A percentile compares a stretch with the other conserved stretches of the same genome.
phyloP scores from a whole-genome alignment of 2,888 invertebrate genomes.

The Rhabditoides inermis region DNA sequence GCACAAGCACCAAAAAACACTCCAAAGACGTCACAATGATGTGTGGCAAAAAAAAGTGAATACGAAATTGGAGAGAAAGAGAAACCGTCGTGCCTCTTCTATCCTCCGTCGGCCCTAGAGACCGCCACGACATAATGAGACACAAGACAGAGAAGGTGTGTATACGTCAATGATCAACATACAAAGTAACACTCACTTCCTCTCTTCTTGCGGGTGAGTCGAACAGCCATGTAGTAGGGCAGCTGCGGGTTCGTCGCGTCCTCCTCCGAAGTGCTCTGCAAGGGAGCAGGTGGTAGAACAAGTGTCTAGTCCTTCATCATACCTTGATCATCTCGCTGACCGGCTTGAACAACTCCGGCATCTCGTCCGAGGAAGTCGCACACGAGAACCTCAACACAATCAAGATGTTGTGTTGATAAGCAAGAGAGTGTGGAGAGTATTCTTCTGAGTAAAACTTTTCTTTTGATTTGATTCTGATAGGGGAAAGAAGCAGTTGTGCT shows the following conservation, averaged over 20 bases:
- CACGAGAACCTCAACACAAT: conserved; percentile 37
- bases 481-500: neutral
- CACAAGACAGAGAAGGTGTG: neutral
- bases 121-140: neutral
- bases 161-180: neutral
- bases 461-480: no score
- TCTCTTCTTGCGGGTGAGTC: conserved; percentile 39
- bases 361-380: conserved; percentile 60
- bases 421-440: no score
- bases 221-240: conserved; percentile 49
- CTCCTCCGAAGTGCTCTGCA: neutral
- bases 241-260: conserved; percentile 26
- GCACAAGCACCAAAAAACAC: neutral
- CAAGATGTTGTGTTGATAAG: no score
- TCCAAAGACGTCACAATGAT: no score
- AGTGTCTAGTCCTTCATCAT: no score
- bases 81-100: no score
- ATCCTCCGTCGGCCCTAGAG: no score
- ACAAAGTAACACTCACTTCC: conserved; percentile 14
- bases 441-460: no score
- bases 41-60: no score
- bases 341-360: conserved; percentile 86
- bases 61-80: no score
- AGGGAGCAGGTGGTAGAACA: no score
- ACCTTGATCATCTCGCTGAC: conserved; percentile 63